Conservation (phyloP, 1,140 invertebrate species). For the Paracyclopina nana region DNA sequence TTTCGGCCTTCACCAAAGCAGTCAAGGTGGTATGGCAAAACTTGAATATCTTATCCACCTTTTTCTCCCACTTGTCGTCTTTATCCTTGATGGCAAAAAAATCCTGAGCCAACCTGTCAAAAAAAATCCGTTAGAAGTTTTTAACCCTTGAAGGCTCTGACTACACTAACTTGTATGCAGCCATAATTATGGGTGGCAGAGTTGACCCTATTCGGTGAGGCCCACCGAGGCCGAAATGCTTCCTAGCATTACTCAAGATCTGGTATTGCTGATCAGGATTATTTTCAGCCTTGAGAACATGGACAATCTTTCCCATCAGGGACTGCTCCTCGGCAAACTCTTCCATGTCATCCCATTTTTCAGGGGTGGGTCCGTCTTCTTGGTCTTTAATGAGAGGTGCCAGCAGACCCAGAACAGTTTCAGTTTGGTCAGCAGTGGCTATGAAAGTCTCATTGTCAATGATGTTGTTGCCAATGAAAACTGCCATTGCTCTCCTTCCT, state of each 20-base stretch:
- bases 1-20: constrained; percentile 74
- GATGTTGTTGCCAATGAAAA: constrained; percentile 67
- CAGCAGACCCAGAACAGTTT: constrained; percentile 49
- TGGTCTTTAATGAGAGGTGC: constrained; percentile 73
- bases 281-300: background rate
- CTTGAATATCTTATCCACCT: constrained; percentile 93
- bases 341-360: constrained; percentile 46
- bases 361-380: constrained; percentile 41
- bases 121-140: too few species aligned
- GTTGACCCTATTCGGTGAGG: constrained; percentile 69
- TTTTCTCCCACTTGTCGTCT: constrained; percentile 95
- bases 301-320: constrained; percentile 46
- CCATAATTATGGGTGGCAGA: constrained; percentile 74
- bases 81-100: too few species aligned
- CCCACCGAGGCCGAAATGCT: constrained; percentile 71
- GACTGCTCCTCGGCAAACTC: constrained; percentile 95
- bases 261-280: constrained; percentile 73
- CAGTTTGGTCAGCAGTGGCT: constrained; percentile 53
- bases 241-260: constrained; percentile 64
- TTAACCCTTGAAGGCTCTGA: background rate
- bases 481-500: constrained; percentile 63
- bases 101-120: too few species aligned
- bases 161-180: constrained; percentile 45
- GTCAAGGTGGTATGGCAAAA: constrained; percentile 90
- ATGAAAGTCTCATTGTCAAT: constrained; percentile 71